Evolutionary conservation across 2,888 invertebrate species (phyloP).

Genomic region (Gonocerus acuteangulatus): DNA sequence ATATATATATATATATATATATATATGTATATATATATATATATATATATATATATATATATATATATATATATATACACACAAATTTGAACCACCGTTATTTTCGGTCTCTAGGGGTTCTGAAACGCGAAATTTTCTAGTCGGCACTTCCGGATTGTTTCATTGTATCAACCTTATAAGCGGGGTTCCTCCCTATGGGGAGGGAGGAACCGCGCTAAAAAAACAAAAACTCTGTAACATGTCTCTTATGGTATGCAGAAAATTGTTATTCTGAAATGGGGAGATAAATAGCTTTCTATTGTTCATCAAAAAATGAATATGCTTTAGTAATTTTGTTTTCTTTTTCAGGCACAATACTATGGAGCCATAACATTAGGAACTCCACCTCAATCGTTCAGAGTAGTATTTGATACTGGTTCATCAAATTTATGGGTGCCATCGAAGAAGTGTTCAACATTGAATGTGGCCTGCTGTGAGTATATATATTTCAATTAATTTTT

Average conservation of each 20-base stretch:
- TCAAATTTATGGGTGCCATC: conserved; percentile 99
- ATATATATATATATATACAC: background rate
- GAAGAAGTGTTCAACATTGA: conserved; percentile 86
- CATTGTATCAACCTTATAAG: too few species aligned
- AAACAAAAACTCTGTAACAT: too few species aligned
- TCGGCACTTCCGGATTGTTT: too few species aligned
- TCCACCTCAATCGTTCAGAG: conserved; percentile 86
- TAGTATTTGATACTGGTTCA: conserved; percentile 97
- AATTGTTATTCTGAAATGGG: too few species aligned
- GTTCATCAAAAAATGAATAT: background rate
- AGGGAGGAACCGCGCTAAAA: too few species aligned
- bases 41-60: background rate
- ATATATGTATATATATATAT: too few species aligned
- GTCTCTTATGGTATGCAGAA: too few species aligned
- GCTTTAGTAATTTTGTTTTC: background rate
- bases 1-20: too few species aligned
- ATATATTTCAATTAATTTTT: too few species aligned
- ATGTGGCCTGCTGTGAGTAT: conserved; percentile 88
- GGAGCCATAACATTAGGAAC: conserved; percentile 85
- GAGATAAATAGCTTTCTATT: background rate
- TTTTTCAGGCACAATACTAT: conserved; percentile 81
- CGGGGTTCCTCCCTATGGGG: too few species aligned
- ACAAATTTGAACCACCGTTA: too few species aligned
- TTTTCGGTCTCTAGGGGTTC: background rate
- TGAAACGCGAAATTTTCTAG: too few species aligned